Percentiles rank a stretch among this genome's conserved stretches.
These are phyloP conservation scores for Cassiopea xamachana DNA, from an alignment of 30 jellyfish, hydroid and myxozoan species.

Conservation along the genomic window DNA sequence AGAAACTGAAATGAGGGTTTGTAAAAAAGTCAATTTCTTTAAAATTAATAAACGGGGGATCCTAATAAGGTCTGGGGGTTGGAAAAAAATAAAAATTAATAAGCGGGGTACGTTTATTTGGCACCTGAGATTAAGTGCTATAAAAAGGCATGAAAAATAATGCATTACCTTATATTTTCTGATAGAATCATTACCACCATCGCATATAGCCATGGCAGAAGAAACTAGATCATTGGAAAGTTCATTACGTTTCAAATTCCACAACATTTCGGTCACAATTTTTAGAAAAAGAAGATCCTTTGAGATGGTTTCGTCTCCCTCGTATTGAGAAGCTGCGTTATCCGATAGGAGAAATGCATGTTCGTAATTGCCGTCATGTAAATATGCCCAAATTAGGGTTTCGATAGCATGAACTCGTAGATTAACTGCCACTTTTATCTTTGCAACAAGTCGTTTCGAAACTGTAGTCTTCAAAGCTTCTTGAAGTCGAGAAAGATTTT, in stretches of 20 bases:
- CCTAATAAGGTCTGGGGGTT: no score
- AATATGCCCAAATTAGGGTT: slow-evolving; percentile 49
- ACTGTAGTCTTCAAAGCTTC: slow-evolving; percentile 54
- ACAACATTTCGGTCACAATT: slow-evolving; percentile 29
- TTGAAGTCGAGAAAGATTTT: slow-evolving; percentile 22
- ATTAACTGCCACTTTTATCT: slow-evolving; percentile 38
- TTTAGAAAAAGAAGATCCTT: slow-evolving; percentile 32
- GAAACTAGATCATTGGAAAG: slow-evolving; percentile 26
- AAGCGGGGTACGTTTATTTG: no score
- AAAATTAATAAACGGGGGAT: no score
- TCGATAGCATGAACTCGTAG: slow-evolving; percentile 46
- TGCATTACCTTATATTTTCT: slow-evolving; percentile 46
- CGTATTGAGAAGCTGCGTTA: slow-evolving; percentile 59
- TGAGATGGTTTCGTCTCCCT: slow-evolving; percentile 13
- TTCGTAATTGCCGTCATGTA: slow-evolving; percentile 31
- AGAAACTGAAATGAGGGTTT: no score
- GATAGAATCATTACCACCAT: slow-evolving; percentile 22
- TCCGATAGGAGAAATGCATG: slow-evolving; percentile 53
- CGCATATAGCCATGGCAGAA: slow-evolving; percentile 21
- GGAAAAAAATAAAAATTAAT: no score
- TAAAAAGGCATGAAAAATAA: not conserved
- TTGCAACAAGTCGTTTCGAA: slow-evolving; percentile 45
- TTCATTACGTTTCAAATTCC: not conserved
- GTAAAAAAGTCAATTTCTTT: no score
- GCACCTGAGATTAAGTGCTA: not conserved